Base-by-base conservation (phyloP, 2,113 vertebrate species). In the Genyomyrus donnyi region DNA sequence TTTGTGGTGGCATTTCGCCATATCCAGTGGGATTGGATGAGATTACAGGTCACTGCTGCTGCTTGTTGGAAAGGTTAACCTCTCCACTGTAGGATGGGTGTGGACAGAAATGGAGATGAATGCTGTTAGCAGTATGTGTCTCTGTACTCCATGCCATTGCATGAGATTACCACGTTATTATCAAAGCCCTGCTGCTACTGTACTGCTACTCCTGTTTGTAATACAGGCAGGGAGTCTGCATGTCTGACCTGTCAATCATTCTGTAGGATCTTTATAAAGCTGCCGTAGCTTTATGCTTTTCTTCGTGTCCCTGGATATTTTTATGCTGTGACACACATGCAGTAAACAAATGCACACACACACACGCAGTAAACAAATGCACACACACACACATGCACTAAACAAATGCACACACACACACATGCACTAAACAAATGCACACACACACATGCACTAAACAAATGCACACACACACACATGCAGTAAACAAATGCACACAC, bases 1-100 rank as follows among this genome's bases (percentile, higher is more conserved):
- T 49, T 83, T 52, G 70, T 89, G 88, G 49, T 83, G 74, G 48
- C 88, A 56, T 89, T 83, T 84, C 74, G 17, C 35, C 74, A 53
- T 89, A 85, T 85, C 83, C 45, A 52, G 17, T 70, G 50, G 49
- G 70, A 17, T 19, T 31, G 70, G 88, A 50, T 74, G 49, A 45
- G 48, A 84, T 52, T 83, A 89, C 31, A 56, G 74, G 35, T 84
- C 88, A 84, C 27, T 50, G 88, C 49, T 24, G 3, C 13, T 56
- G 45, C 70, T 35, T 39, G 49, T 45, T 42, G 88, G 11, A 74
- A 83, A 89, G 48, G 88, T 80, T 89, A 42, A 35, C 88, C 49
- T 31, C 19, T 84, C 21, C 39, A 74, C 24, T 48, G 62, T 13
- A 27, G 24, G 42, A 31, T 17, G 58, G 24, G n/a, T 50, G 31